These are phyloP conservation scores for Cryptoprocta ferox DNA, from an alignment of 2,797 vertebrate species.

Conservation along the genomic window DNA sequence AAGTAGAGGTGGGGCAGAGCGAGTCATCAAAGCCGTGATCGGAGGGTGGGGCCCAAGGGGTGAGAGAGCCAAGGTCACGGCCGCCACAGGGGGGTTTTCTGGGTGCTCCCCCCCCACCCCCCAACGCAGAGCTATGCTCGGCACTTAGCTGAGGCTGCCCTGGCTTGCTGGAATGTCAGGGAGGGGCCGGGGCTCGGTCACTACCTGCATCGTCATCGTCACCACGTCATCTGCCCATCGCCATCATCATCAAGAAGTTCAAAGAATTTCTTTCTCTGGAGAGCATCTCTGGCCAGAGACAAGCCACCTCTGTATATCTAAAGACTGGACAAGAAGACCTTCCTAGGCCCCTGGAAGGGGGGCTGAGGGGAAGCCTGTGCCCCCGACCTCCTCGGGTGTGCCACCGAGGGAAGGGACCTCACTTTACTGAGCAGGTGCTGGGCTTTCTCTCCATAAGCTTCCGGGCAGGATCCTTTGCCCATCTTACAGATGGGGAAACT, in stretches of 20 bases:
- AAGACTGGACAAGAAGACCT: background rate
- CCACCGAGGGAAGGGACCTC: background rate
- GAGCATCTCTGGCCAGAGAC: background rate
- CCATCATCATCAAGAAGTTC: background rate
- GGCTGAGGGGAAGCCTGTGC: background rate
- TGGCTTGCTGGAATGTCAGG: conserved; percentile 9
- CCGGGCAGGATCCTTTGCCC: background rate
- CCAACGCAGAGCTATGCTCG: background rate
- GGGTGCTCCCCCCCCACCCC: background rate
- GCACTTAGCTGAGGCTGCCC: background rate
- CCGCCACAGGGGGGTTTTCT: background rate
- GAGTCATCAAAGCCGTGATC: background rate
- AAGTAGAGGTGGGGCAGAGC: background rate
- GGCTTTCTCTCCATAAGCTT: background rate
- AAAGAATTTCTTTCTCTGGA: conserved; percentile 44
- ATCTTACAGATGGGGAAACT: background rate
- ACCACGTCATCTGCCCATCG: rapidly evolving
- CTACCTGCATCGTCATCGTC: rapidly evolving
- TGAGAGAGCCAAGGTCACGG: background rate
- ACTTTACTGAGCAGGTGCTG: background rate
- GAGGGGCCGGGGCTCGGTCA: background rate
- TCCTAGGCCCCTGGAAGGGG: background rate
- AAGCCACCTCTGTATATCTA: background rate
- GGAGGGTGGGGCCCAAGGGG: background rate
- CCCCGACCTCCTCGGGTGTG: background rate